Evolutionary conservation across 2,888 invertebrate genomes (phyloP), one percentile per base, ranked within the genome.

Genomic region (Leucoma salicis): DNA sequence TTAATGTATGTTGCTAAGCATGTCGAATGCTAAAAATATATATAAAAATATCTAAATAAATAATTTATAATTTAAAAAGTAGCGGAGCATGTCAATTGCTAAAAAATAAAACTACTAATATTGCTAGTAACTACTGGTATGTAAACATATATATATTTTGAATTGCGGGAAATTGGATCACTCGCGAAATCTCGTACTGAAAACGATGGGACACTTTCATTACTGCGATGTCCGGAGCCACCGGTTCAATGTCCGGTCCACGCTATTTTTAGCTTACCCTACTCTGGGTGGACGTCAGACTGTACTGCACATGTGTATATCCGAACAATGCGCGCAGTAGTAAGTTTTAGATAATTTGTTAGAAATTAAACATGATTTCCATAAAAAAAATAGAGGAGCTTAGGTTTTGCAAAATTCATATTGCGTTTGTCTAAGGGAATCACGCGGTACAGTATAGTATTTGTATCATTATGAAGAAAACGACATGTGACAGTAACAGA

Each of bases 161-260:
- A 65, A 52, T 56, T 54, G 57, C 55, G 66, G 73, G 70, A 81
- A 82, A 80, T 78, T 76, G 73, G 70, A 73, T 72, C 63, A 74
- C 63, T 75, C 63, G 77, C 78, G 75, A 78, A 82, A 78, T 74
- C 65, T 68, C 63, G 63, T 46, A 62, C 52, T 47, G 68, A 65
- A 70, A 66, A 54, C 66, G 64, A 72, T 73, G 73, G 76, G 84
- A 84, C 85, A 85, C 71, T 85, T 85, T 82, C 79, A 86, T 84
- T 82, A 82, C 74, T 62, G 61, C 66, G 72, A 74, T 81, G 86
- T 85, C 85, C 86, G 81, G 74, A 70, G 71, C 66, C 62, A 64
- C 61, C 80, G 69, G 88, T 85, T 87, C 85, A 86, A 87, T 82
- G 88, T 82, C 85, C 88, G 85, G 79, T 73, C 56, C 64, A 61